Conservation (phyloP, 2,888 invertebrate genomes). For the Pandemis cinnamomeana region DNA sequence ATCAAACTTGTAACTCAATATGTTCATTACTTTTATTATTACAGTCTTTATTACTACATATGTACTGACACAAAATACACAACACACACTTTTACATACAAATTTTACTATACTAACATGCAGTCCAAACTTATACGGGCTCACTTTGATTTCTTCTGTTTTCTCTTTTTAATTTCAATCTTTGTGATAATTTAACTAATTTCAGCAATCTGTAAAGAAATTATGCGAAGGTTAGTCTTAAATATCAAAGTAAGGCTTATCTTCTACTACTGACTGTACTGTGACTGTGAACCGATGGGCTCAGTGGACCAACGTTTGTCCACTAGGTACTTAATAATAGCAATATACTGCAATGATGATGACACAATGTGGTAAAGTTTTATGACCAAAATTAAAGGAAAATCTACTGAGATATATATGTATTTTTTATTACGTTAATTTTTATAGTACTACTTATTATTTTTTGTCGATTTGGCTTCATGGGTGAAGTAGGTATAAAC, state of each 20-base stretch:
- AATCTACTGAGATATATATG: too few relatives aligned
- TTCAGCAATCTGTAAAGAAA: constrained; percentile 73
- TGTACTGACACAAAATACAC: constrained; percentile 21
- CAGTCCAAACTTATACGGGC: constrained; percentile 29
- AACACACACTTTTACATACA: constrained; percentile 13
- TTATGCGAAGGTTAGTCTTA: neutral
- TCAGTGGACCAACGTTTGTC: too few relatives aligned
- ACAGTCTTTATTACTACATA: constrained; percentile 19
- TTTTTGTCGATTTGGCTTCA: too few relatives aligned
- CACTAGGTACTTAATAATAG: too few relatives aligned
- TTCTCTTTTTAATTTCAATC: constrained; percentile 70
- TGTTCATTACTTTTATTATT: constrained; percentile 22
- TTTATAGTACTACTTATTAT: too few relatives aligned
- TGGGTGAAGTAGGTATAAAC: too few relatives aligned
- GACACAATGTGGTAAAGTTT: too few relatives aligned
- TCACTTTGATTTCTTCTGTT: constrained; percentile 53
- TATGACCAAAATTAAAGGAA: too few relatives aligned
- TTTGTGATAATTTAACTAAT: constrained; percentile 76
- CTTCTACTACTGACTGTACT: too few relatives aligned
- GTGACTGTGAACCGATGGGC: too few relatives aligned
- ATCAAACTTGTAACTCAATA: neutral
- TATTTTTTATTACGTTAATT: too few relatives aligned
- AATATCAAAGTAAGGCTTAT: neutral
- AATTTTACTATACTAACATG: neutral
- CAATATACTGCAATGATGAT: too few relatives aligned